These are phyloP conservation scores for Sceloporus tristichus DNA, from an alignment of 2,113 vertebrate species.

Conservation along the genomic window DNA sequence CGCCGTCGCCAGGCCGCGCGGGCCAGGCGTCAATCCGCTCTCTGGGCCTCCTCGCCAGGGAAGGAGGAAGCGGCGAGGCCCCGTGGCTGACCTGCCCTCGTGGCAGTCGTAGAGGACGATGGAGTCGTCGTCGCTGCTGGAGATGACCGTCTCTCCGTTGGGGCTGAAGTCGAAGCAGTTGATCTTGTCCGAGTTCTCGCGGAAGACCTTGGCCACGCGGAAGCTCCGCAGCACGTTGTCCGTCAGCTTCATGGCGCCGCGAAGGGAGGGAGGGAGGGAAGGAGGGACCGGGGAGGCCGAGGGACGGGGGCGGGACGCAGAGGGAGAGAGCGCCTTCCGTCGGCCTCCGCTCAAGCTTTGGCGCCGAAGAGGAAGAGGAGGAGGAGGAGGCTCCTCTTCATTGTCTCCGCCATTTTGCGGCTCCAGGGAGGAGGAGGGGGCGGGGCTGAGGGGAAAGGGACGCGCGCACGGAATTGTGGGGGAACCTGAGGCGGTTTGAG, in stretches of 20 bases:
- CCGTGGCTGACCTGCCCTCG: slow-evolving; percentile 94
- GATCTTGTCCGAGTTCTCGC: slow-evolving; percentile 98
- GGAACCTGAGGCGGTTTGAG: background rate
- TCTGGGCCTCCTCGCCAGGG: no score
- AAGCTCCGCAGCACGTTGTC: slow-evolving; percentile 99
- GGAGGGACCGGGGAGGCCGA: background rate
- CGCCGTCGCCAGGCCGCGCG: no score
- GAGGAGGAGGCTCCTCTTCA: slow-evolving; percentile 52
- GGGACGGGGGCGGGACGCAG: background rate
- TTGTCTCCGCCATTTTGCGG: slow-evolving; percentile 80
- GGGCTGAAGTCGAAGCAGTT: slow-evolving; percentile 99
- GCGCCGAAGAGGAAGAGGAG: slow-evolving; percentile 12
- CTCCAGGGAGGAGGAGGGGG: slow-evolving; percentile 35
- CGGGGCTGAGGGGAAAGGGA: background rate
- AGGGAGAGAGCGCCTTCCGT: no score
- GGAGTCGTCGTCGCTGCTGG: slow-evolving; percentile 98
- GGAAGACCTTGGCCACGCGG: slow-evolving; percentile 98
- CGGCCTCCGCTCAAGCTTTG: slow-evolving; percentile 47
- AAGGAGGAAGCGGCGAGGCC: no score
- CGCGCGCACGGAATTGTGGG: slow-evolving; percentile 40
- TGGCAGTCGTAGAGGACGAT: slow-evolving; percentile 98
- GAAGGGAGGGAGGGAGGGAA: no score
- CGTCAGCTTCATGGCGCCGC: slow-evolving; percentile 92
- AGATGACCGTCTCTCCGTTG: slow-evolving; percentile 97
- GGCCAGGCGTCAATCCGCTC: no score